Percentiles rank a stretch among this genome's conserved stretches.
These are phyloP conservation scores for Antechinus stuartii DNA, from an alignment of 2,113 vertebrate species.

Conservation along the genomic window DNA sequence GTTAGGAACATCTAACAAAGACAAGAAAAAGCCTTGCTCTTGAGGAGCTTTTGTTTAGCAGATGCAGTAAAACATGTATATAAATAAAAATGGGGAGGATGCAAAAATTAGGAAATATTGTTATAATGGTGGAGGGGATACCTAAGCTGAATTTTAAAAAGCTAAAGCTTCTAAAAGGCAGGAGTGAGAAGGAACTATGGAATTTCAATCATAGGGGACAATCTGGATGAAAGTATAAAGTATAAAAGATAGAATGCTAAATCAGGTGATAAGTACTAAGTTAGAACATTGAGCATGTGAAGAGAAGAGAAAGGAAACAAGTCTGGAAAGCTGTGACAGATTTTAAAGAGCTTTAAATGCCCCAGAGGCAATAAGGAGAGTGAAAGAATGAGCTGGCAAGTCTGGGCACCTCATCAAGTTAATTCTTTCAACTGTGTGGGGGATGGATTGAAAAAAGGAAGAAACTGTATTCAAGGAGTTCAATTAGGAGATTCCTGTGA, in stretches of 20 bases:
- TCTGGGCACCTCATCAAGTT: neutral
- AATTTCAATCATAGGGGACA: neutral
- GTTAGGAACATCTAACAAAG: neutral
- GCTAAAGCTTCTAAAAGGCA: neutral
- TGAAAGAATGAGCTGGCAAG: neutral
- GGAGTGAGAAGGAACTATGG: neutral
- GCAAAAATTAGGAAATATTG: neutral
- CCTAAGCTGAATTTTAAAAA: neutral
- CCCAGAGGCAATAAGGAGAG: neutral
- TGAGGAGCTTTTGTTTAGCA: neutral
- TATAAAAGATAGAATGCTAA: neutral
- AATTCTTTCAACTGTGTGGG: neutral
- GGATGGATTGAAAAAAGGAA: too few species aligned
- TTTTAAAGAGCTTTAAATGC: neutral
- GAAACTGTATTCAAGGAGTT: neutral
- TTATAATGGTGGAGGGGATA: neutral
- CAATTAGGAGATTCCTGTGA: neutral
- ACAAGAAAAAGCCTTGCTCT: neutral
- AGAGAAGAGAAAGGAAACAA: neutral
- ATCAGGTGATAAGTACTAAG: neutral
- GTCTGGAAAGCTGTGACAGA: neutral
- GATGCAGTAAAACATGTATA: neutral
- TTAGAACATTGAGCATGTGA: neutral
- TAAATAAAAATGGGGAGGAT: neutral
- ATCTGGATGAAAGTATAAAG: neutral